phyloP scores from a whole-genome alignment of 2,888 invertebrate genomes.

The Glyphotaelius pellucidus region DNA sequence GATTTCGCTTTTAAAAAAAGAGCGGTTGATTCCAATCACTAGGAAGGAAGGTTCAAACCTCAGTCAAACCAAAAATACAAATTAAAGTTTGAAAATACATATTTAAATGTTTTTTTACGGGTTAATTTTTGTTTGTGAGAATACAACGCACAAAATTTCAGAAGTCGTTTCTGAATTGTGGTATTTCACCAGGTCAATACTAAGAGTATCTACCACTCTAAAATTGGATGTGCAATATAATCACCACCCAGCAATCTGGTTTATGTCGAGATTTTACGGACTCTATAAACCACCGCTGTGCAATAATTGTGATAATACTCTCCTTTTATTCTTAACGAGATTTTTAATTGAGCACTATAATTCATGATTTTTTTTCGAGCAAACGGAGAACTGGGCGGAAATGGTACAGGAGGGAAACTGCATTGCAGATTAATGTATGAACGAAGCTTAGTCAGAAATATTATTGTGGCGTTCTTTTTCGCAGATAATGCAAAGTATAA shows the following conservation, averaged over 20 bases:
- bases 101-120: too few relatives aligned
- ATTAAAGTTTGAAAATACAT: too few relatives aligned
- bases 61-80: too few relatives aligned
- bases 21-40: too few relatives aligned
- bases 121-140: too few relatives aligned
- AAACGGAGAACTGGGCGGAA: neutral
- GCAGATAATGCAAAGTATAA: neutral
- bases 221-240: neutral
- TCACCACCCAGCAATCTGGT: neutral
- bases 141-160: too few relatives aligned
- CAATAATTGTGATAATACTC: neutral
- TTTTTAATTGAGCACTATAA: slow-evolving; percentile 4
- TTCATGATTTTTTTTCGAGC: slow-evolving; percentile 5
- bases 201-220: too few relatives aligned
- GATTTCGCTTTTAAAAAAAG: too few relatives aligned
- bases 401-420: neutral
- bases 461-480: neutral
- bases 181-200: too few relatives aligned
- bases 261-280: neutral
- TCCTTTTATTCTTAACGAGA: slow-evolving; percentile 11
- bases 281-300: neutral
- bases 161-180: too few relatives aligned
- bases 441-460: neutral
- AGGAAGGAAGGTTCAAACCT: too few relatives aligned
- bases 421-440: slow-evolving; percentile 5